Conservation (phyloP, 2,888 invertebrate species). For the Oscheius sp. region DNA sequence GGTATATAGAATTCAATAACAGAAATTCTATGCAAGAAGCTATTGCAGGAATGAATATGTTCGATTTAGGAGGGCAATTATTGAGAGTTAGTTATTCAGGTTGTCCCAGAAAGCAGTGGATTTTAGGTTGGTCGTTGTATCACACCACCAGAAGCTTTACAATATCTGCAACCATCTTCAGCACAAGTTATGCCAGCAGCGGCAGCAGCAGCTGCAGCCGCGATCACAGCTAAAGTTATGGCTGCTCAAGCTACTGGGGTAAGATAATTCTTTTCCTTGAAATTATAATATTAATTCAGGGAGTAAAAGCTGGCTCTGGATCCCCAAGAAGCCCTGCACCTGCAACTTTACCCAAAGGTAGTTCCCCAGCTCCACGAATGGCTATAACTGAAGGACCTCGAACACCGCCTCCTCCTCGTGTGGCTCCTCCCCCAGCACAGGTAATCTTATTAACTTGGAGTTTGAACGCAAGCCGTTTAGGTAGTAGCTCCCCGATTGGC, state of each 20-base stretch:
- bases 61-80: slow-evolving; percentile 96
- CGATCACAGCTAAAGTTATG: slow-evolving; percentile 92
- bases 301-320: no score
- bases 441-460: no score
- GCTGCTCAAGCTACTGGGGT: slow-evolving; percentile 76
- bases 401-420: not conserved
- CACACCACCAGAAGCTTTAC: slow-evolving; percentile 88
- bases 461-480: no score
- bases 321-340: not conserved
- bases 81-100: slow-evolving; percentile 80
- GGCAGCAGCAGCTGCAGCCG: slow-evolving; percentile 91
- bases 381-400: not conserved
- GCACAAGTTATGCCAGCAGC: slow-evolving; percentile 90
- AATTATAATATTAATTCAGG: no score
- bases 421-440: no score
- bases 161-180: slow-evolving; percentile 76
- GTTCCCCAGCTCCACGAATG: not conserved
- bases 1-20: slow-evolving; percentile 96
- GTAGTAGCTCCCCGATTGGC: no score
- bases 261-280: not conserved
- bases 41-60: slow-evolving; percentile 97
- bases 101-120: no score
- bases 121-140: slow-evolving; percentile 80
- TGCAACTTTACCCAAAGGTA: not conserved
- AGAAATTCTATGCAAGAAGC: slow-evolving; percentile 93